Evolutionary conservation across 1,140 invertebrate species (phyloP).

Genomic region (Bombus waltoni): DNA sequence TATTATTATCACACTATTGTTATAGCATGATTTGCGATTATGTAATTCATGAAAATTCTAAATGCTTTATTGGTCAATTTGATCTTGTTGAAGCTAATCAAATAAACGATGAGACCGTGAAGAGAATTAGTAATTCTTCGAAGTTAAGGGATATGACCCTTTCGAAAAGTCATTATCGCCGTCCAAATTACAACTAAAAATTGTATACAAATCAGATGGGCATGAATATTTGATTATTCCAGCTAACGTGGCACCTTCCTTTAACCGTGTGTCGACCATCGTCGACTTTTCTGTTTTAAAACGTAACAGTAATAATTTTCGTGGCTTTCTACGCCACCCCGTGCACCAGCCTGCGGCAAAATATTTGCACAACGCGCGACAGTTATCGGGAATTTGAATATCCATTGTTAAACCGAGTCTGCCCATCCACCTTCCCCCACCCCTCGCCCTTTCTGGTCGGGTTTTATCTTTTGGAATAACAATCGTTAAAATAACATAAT

Average conservation of each 20-base stretch:
- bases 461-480: conserved; percentile 34
- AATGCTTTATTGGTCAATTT: too few relatives aligned
- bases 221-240: neutral
- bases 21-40: too few relatives aligned
- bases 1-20: too few relatives aligned
- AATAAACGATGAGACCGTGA: neutral
- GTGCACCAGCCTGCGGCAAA: neutral
- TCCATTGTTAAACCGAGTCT: conserved; percentile 24
- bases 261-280: neutral
- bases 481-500: conserved; percentile 38
- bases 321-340: neutral
- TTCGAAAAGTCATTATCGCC: neutral
- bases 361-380: conserved; percentile 17
- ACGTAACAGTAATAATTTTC: conserved; percentile 12
- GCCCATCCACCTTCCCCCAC: neutral
- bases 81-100: too few relatives aligned
- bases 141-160: neutral
- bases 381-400: conserved; percentile 29
- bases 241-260: neutral
- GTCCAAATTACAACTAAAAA: neutral
- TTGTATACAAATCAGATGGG: neutral
- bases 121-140: neutral
- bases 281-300: neutral
- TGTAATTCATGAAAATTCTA: too few relatives aligned
- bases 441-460: too few relatives aligned